Evolutionary conservation across 2,888 invertebrate genomes (phyloP), one percentile per base, ranked within the genome.

Genomic region (Geophilus truncorum): DNA sequence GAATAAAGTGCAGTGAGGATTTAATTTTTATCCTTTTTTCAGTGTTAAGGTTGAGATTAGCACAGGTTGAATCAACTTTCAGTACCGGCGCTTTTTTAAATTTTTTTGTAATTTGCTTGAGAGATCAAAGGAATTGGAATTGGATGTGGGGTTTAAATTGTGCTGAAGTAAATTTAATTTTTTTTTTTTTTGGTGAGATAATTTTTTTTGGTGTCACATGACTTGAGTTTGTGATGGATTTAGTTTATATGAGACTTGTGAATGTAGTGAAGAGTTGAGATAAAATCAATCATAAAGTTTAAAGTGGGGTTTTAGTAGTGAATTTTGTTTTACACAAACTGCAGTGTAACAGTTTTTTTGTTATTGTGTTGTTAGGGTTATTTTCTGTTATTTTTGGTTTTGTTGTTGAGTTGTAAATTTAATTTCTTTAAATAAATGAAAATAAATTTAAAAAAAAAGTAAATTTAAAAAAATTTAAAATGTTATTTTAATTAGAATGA

Each of bases 241-340:
- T 28, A 70, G 70, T 45, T 4, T 3, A 45, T 25, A 70, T 70
- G 70, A 70, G 70, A 70, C 28, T 6, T 25, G 70, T 70, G 70
- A 70, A 70, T 10, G 70, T n/a, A 70, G 15, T 70, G 70, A 7
- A n/a, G 70, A 70, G 25, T 6, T 9, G 28, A 70, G 70, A 70
- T 70, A 70, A 70, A 28, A 70, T 28, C 28, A 25, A 21, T 62
- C 57, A 62, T 62, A 70, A 25, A 70, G 70, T 70, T 70, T 70
- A 70, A 70, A 70, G 70, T 70, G 70, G 70, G 70, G 70, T 70
- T 70, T 28, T 28, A 70, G 25, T n/a, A 70, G 25, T 70, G 70
- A 28, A 28, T n/a, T 70, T n/a, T 28, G 28, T 28, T 28, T 28
- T 6, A 23, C 28, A 70, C 28, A 70, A 70, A 70, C 70, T 70